Conservation (phyloP, 1,140 invertebrate genomes). For the Gryon sp. region DNA sequence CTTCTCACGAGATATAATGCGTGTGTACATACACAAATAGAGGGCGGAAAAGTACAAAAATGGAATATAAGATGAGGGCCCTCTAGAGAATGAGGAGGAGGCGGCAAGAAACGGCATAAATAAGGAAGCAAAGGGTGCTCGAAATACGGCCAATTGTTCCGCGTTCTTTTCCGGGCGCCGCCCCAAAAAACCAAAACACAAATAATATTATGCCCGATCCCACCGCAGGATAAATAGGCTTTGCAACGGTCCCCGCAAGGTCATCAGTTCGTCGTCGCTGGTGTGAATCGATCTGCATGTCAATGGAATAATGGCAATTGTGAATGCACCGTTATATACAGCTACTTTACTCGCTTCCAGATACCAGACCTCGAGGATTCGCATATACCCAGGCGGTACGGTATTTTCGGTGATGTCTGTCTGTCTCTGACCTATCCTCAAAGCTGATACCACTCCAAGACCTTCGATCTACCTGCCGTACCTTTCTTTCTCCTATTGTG, state of each 20-base stretch:
- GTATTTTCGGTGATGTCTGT: too few relatives aligned
- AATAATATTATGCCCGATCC: slow-evolving; percentile 71
- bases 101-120: slow-evolving; percentile 53
- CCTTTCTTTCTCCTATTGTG: slow-evolving; percentile 11
- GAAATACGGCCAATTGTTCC: slow-evolving; percentile 70
- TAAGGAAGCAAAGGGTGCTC: slow-evolving; percentile 57
- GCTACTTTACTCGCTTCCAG: slow-evolving; percentile 32
- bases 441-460: slow-evolving; percentile 65
- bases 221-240: slow-evolving; percentile 37
- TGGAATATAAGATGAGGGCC: slow-evolving; percentile 34
- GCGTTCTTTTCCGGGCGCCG: slow-evolving; percentile 69
- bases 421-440: slow-evolving; percentile 39
- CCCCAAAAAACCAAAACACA: slow-evolving; percentile 79
- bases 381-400: slow-evolving; percentile 1
- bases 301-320: slow-evolving; percentile 76
- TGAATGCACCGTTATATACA: slow-evolving; percentile 76
- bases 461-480: slow-evolving; percentile 66
- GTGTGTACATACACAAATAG: slow-evolving; percentile 46
- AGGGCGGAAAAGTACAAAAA: slow-evolving; percentile 47
- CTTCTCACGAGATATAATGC: slow-evolving; percentile 65
- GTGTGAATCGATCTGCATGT: slow-evolving; percentile 76
- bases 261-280: slow-evolving; percentile 64
- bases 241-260: slow-evolving; percentile 64
- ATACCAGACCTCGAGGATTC: too few relatives aligned
- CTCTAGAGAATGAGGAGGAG: slow-evolving; percentile 45